Percentiles rank a stretch among this genome's conserved stretches.
Evolutionary conservation across 2,797 vertebrate species (phyloP).

Genomic region (Morelia viridis): DNA sequence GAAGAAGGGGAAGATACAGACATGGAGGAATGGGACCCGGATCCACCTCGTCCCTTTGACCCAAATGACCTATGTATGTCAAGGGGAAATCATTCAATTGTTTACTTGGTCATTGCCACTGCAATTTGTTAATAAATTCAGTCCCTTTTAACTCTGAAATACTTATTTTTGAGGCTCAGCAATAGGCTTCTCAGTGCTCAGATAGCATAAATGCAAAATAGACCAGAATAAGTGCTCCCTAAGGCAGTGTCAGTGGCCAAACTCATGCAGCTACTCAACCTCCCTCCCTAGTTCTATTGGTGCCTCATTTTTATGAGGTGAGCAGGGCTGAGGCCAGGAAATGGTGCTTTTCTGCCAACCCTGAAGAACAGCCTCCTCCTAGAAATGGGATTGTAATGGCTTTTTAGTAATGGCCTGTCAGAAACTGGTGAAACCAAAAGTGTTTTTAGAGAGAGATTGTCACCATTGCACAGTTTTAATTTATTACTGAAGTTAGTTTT

Average conservation of each 20-base stretch:
- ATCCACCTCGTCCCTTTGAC: constrained; percentile 85
- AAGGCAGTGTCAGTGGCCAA: background rate
- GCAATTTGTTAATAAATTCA: background rate
- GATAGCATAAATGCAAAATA: background rate
- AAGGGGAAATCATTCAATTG: background rate
- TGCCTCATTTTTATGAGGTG: background rate
- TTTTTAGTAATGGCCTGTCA: no score
- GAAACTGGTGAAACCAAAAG: no score
- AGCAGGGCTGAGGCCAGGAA: background rate
- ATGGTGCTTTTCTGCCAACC: no score
- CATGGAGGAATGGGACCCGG: constrained; percentile 92
- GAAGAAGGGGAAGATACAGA: constrained; percentile 83
- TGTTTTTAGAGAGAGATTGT: no score
- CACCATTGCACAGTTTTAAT: no score
- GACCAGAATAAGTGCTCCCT: background rate
- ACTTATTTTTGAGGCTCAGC: background rate
- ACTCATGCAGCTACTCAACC: background rate
- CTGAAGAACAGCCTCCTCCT: no score
- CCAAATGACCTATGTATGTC: constrained; percentile 92
- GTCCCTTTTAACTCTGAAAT: background rate
- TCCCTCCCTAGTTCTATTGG: no score
- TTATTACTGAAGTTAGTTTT: no score
- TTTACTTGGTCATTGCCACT: background rate
- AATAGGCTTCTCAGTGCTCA: background rate
- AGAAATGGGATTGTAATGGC: no score